phyloP scores from a whole-genome alignment of 2,113 vertebrate species.

The Calyptommatus sinebrachiatus region DNA sequence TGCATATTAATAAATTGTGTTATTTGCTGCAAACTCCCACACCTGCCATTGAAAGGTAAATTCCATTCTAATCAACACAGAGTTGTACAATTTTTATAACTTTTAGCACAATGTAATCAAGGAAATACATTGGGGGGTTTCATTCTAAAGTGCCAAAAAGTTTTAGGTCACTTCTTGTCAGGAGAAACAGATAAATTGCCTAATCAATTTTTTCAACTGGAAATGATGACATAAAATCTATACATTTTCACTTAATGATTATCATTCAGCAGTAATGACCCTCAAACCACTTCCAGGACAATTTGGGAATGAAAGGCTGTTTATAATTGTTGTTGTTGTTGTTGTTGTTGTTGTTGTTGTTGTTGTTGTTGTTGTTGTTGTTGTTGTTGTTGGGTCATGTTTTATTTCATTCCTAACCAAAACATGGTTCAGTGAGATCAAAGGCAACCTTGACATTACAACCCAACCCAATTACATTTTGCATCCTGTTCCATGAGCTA shows the following conservation, averaged over 20 bases:
- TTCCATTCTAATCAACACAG: neutral
- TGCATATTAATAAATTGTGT: neutral
- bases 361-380: no score
- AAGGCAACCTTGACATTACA: no score
- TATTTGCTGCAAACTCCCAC: neutral
- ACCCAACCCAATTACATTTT: no score
- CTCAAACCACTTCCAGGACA: no score
- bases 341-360: no score
- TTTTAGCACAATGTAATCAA: neutral
- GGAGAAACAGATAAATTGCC: constrained; percentile 2
- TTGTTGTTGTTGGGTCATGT: no score
- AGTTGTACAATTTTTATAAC: neutral
- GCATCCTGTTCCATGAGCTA: no score
- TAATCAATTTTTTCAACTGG: neutral
- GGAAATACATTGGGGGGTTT: neutral
- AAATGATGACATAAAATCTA: neutral
- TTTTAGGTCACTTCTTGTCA: neutral
- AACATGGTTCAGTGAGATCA: no score
- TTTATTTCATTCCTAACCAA: no score
- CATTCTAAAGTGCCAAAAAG: neutral
- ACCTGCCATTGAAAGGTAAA: no score
- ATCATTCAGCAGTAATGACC: neutral
- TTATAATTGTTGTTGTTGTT: no score
- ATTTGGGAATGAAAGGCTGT: no score
- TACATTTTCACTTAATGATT: constrained; percentile 4